Base-by-base conservation (phyloP, 2,113 vertebrate genomes). In the Chascanopsetta lugubris region DNA sequence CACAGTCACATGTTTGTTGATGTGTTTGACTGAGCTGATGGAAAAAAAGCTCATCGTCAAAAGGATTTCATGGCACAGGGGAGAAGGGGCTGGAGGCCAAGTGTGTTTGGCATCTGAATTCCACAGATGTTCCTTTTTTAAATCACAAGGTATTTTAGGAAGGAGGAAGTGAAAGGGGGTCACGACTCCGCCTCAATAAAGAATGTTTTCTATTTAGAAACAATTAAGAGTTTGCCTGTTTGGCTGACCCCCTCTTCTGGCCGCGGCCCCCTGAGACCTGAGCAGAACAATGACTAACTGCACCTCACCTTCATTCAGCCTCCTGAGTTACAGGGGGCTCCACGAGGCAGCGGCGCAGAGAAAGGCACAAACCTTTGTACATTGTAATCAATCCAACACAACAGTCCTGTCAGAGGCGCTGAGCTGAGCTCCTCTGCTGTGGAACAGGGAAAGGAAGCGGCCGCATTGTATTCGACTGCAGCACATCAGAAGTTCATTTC, bases 161-260 rank as follows among this genome's bases (percentile, higher is more conserved):
- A 79, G 42, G 54, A 86, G 90, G 90, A 90, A 90, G 86, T 80
- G 59, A 80, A 87, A 81, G 38, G 45, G 77, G 75, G 75, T 75
- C 76, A 80, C 79, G 71, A 49, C 89, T 80, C 86, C 88, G 69
- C 88, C 88, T 88, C 64, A 87, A 79, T 84, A 83, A 85, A 87
- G 88, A 87, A 86, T 88, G 87, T 90, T 92, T 90, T 91, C 79
- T 90, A 64, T 82, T 91, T 80, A 84, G 65, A 80, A 91, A 91
- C 89, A 90, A 91, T 91, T 85, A 85, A 78, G 61, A 70, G 79
- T 88, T 86, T 85, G 82, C 85, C 89, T 83, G 71, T 49, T 91
- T 92, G 92, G 90, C 89, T 92, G 88, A 91, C 89, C 89, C 76
- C 60, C 27, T 60, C 72, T 71, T 82, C 80, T 85, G 75, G 63